These are phyloP conservation scores for Leptinotarsa defecta DNA, from an alignment of 1,140 invertebrate genomes.

Conservation along the genomic window DNA sequence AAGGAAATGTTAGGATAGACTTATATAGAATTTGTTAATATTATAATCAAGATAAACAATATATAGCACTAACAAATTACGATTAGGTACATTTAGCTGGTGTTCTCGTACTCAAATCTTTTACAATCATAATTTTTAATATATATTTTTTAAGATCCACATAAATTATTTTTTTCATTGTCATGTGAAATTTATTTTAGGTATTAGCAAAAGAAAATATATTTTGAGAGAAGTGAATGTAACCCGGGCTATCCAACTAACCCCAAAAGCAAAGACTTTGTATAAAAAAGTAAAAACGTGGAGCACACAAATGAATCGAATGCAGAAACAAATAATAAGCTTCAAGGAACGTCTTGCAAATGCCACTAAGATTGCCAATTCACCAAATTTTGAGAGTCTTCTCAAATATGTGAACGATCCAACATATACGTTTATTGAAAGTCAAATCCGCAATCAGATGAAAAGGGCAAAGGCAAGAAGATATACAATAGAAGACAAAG, in stretches of 20 bases:
- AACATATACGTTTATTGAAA: slow-evolving; percentile 28
- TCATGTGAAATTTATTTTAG: background rate
- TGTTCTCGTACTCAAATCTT: background rate
- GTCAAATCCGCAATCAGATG: slow-evolving; percentile 29
- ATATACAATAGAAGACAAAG: slow-evolving; percentile 38
- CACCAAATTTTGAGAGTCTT: background rate
- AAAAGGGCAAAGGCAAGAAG: slow-evolving; percentile 28
- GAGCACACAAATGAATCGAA: background rate
- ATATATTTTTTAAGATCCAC: slow-evolving; percentile 4
- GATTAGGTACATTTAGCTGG: no score
- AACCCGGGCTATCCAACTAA: background rate
- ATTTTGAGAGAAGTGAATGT: slow-evolving; percentile 11
- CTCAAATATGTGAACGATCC: slow-evolving; percentile 15
- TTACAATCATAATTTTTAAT: background rate
- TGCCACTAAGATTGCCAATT: background rate
- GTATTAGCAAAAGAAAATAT: background rate
- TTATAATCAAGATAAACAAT: background rate
- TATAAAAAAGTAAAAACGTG: background rate
- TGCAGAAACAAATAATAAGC: background rate
- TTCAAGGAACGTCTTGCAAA: background rate
- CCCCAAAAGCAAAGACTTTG: background rate
- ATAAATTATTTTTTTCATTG: no score
- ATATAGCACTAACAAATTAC: background rate
- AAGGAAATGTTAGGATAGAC: no score
- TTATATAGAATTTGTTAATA: background rate